Percentiles rank a stretch among this genome's conserved stretches.
Conservation (phyloP, 2,113 vertebrate genomes). For the Sinocyclocheilus maitianheensis region DNA sequence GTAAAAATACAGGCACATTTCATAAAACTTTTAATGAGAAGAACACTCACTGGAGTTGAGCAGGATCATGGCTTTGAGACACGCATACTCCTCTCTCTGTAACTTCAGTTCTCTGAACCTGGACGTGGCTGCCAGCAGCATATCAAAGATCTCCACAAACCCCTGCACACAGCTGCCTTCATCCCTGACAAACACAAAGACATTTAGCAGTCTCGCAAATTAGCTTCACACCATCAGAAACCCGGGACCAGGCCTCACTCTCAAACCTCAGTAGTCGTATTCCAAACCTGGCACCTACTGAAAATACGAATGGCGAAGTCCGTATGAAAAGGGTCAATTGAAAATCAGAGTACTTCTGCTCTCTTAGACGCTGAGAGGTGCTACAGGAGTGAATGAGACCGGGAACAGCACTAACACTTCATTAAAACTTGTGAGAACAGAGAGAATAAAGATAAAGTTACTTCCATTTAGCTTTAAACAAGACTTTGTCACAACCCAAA, state of each 20-base stretch:
- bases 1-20: neutral
- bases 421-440: neutral
- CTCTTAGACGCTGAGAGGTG: neutral
- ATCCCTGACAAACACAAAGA: slow-evolving; percentile 76
- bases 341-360: neutral
- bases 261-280: neutral
- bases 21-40: neutral
- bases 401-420: neutral
- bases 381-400: neutral
- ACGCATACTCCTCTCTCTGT: slow-evolving; percentile 94
- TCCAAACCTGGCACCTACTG: neutral
- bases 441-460: neutral
- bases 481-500: neutral
- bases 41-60: slow-evolving; percentile 95
- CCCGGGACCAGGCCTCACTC: neutral
- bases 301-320: neutral
- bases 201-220: neutral
- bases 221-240: neutral
- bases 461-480: neutral
- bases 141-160: slow-evolving; percentile 95
- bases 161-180: slow-evolving; percentile 95
- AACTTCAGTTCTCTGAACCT: slow-evolving; percentile 93
- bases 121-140: slow-evolving; percentile 93
- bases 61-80: slow-evolving; percentile 98
- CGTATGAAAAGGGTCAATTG: neutral